Conservation (phyloP, 1,140 invertebrate genomes). For the Harpegnathos saltator region DNA sequence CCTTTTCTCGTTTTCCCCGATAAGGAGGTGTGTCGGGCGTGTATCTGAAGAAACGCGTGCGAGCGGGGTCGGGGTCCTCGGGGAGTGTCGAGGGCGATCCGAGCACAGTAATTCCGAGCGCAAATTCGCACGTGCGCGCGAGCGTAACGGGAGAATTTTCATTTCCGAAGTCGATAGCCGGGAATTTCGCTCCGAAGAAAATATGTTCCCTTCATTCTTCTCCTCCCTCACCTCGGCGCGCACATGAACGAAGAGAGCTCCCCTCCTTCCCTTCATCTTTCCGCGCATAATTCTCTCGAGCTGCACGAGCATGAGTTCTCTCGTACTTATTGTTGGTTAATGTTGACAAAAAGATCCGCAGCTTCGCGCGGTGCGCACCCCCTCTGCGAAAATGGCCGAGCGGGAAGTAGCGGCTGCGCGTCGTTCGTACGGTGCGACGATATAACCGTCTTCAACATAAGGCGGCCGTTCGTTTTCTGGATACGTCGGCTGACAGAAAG, state of each 20-base stretch:
- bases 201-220: neutral
- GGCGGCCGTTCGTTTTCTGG: conserved; percentile 65
- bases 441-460: conserved; percentile 77
- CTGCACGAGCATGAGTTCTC: too few relatives aligned
- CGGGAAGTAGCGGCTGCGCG: too few relatives aligned
- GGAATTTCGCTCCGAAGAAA: neutral
- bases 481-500: conserved; percentile 49
- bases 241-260: too few relatives aligned
- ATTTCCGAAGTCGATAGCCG: neutral
- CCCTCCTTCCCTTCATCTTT: too few relatives aligned
- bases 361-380: too few relatives aligned
- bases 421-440: conserved; percentile 16
- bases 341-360: too few relatives aligned
- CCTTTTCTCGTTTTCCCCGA: conserved; percentile 28
- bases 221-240: too few relatives aligned
- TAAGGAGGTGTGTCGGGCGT: conserved; percentile 27
- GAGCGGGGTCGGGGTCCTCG: neutral
- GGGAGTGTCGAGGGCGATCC: neutral
- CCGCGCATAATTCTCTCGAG: too few relatives aligned
- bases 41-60: conserved; percentile 15
- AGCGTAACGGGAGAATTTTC: conserved; percentile 2
- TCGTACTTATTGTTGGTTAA: too few relatives aligned
- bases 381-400: neutral
- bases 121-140: neutral
- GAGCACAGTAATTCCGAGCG: conserved; percentile 19